Percentiles rank a stretch among this genome's conserved stretches.
These are phyloP conservation scores for Phytoseiulus persimilis DNA, from an alignment of 2,888 invertebrate genomes.

Conservation along the genomic window DNA sequence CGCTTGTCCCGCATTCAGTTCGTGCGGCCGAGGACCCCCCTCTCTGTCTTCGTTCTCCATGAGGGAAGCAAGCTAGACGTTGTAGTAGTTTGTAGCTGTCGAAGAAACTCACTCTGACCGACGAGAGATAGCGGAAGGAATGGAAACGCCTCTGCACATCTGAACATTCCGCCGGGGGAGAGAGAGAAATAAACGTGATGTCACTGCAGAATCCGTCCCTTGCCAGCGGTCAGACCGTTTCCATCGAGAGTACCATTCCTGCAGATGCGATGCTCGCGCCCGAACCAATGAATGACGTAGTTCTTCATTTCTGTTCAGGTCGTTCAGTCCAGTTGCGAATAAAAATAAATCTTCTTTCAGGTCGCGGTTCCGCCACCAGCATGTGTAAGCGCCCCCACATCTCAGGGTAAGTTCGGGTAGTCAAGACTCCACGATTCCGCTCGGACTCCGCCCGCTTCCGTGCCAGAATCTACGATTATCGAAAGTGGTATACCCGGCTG, in stretches of 20 bases:
- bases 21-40: neutral
- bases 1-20: neutral
- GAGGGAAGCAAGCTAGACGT: neutral
- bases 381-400: slow-evolving; percentile 15
- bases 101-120: neutral
- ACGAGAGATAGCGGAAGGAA: neutral
- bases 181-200: too few relatives aligned
- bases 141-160: neutral
- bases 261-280: too few relatives aligned
- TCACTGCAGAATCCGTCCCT: too few relatives aligned
- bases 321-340: neutral
- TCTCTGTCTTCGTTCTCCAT: neutral
- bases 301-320: too few relatives aligned
- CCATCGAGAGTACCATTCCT: too few relatives aligned
- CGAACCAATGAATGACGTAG: too few relatives aligned
- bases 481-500: too few relatives aligned
- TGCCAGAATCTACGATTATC: too few relatives aligned
- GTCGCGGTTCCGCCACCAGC: slow-evolving; percentile 24
- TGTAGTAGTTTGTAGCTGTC: neutral
- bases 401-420: neutral
- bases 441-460: too few relatives aligned
- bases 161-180: neutral
- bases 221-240: too few relatives aligned
- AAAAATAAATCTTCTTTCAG: neutral
- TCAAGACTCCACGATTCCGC: too few relatives aligned